Evolutionary conservation across 2,888 invertebrate genomes (phyloP), one percentile per base, ranked within the genome.

Genomic region (Tiliacea citrago): DNA sequence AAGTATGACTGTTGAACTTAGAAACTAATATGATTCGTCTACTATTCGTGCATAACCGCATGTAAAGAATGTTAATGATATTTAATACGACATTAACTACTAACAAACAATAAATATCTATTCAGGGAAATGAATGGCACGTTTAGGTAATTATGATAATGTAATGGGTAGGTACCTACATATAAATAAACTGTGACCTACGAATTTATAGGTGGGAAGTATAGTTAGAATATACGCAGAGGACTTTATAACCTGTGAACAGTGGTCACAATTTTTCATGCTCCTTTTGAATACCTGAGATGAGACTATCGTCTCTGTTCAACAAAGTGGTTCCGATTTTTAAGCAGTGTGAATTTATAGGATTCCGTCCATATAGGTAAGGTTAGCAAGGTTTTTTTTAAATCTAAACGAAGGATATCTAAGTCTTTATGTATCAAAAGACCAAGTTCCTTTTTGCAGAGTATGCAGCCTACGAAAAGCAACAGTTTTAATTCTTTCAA

Each of bases 1-100:
- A 80, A 77, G 83, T 65, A 65, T 72, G 63, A 57, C n/a, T 71
- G 21, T 82, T 80, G 63, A 82, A 68, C 72, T 53, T n/a, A 65
- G 45, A 47, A 68, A 49, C 18, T 63, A 77, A 55, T 81, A 66
- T 51, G 51, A 42, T 76, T 62, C 18, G 35, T 61, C 39, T 68
- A 45, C 2, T 76, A 45, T 67, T 42, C 3, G 24, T 16, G 35
- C 24, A 16, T 21, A 53, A 47, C 51, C 42, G 16, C 39, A 67
- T 18, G 2, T 45, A 66, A 62, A 79, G 45, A 55, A 68, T 75
- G 16, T 42, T 8, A 53, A 45, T 13, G 29, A 65, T 63, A 73
- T 73, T 42, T 45, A 57, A 12, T 57, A 42, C 51, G 53, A 65
- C 53, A 55, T 10, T 8, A 18, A 68, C 24, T 68, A 13, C 18